Evolutionary conservation across 2,797 vertebrate genomes (phyloP), one percentile per base, ranked within the genome.

Genomic region (Triplophysa yarkandensis): DNA sequence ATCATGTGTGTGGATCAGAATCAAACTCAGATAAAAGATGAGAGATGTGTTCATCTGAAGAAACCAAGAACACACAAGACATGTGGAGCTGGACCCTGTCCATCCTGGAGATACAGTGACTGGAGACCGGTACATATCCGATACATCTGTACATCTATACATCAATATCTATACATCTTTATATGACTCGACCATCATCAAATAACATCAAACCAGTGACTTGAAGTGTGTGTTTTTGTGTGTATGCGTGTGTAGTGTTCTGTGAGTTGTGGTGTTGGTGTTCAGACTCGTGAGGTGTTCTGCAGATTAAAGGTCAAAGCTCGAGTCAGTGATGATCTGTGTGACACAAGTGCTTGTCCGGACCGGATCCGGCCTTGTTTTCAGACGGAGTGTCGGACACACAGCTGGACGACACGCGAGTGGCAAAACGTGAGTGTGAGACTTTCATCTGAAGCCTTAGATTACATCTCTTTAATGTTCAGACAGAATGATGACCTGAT

Each of bases 31-130:
- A 84, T 92, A 77, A 91, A 91, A 71, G 93, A 95, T 28, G 84
- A 87, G 44, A 84, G 86, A 46, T 99, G 97, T 75, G 83, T 86
- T 72, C 92, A 94, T 80, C 89, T 95, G 77, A 87, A 80, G 66
- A 93, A 88, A 55, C 97, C 96, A 46, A 92, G 83, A 32, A 87
- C 82, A 0, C 86, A 92, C 84, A 98, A 96, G 89, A 70, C 83
- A 63, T 99, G 97, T 76, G 91, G 94, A 79, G 83, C 88, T 11
- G 87, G 78, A 80, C 90, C 92, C 81, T 99, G 97, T 75, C 94
- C 96, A 83, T 70, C 85, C 69, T 99, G 97, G 97, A 98, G 96
- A 85, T 86, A 90, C 82, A 93, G 89, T 79, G 91, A 82, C 79
- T 99, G 97, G 97, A 92, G 85, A 58, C 90, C 93, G 92, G 97